Conservation (phyloP, 2,797 vertebrate species). For the Mareca penelope region DNA sequence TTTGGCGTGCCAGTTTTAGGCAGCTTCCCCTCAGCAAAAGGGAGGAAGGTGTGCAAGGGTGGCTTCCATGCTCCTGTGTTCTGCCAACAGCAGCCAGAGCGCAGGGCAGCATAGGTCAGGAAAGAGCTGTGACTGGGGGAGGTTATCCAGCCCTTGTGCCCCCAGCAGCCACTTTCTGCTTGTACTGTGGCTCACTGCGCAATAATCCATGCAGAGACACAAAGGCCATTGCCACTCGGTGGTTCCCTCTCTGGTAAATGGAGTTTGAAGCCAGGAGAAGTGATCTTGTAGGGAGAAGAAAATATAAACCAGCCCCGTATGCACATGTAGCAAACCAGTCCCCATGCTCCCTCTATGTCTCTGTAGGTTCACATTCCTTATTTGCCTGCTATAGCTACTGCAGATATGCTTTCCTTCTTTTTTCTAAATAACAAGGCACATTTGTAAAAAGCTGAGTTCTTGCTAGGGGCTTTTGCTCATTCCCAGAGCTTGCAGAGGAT, state of each 20-base stretch:
- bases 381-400: not conserved
- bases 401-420: not conserved
- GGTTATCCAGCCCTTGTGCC: not conserved
- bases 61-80: not conserved
- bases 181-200: not conserved
- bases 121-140: not conserved
- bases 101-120: not conserved
- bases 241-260: not conserved
- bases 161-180: not conserved
- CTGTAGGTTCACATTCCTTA: not conserved
- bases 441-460: not conserved
- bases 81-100: not conserved
- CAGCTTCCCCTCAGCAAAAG: not conserved
- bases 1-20: not conserved
- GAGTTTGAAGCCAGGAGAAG: not conserved
- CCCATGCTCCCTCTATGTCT: fast-evolving
- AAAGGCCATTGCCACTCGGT: not conserved
- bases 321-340: fast-evolving
- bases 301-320: not conserved
- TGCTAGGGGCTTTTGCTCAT: not conserved
- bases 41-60: not conserved
- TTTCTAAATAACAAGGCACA: not conserved
- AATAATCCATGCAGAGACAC: not conserved
- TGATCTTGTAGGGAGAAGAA: not conserved
- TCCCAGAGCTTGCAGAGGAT: not conserved